A percentile compares a stretch with the other conserved stretches of the same genome.
Evolutionary conservation across 2,797 vertebrate species (phyloP).

Genomic region (Catostomus latipinnis): DNA sequence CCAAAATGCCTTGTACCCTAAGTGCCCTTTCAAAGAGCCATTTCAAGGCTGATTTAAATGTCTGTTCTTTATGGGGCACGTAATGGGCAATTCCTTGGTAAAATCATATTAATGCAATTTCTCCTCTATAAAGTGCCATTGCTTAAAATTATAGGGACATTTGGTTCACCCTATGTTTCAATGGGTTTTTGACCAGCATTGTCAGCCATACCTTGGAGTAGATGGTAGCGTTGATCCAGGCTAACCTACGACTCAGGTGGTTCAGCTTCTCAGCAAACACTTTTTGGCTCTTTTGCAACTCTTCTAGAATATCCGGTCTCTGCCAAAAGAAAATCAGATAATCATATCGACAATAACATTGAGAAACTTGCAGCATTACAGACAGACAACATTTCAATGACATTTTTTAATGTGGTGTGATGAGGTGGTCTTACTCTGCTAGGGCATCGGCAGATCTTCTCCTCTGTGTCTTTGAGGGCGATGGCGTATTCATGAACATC

Average conservation of each 20-base stretch:
- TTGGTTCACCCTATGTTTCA: background rate
- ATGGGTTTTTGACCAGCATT: background rate
- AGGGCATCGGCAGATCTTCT: constrained; percentile 93
- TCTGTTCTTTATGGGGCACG: constrained; percentile 2
- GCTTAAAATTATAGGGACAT: constrained; percentile 6
- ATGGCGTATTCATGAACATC: constrained; percentile 95
- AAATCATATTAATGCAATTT: background rate
- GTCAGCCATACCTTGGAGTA: constrained; percentile 90
- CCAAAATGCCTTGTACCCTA: background rate
- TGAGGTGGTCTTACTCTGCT: constrained; percentile 63
- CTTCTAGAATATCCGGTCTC: constrained; percentile 92
- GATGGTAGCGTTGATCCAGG: constrained; percentile 97
- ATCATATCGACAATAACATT: background rate
- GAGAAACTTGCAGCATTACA: too few species aligned
- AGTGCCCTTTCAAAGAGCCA: background rate
- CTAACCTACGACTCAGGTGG: constrained; percentile 92
- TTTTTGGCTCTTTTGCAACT: constrained; percentile 93
- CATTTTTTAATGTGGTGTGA: background rate
- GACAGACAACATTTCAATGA: background rate
- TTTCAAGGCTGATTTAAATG: constrained; percentile 28
- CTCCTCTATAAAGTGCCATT: background rate
- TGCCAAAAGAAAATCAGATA: constrained; percentile 62
- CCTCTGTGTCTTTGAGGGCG: constrained; percentile 94
- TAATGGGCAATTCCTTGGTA: background rate
- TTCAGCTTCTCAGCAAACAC: constrained; percentile 97